Percentiles rank a stretch among this genome's conserved stretches.
Evolutionary conservation across 2,888 invertebrate species (phyloP).

Genomic region (Nasonovia ribisnigri): DNA sequence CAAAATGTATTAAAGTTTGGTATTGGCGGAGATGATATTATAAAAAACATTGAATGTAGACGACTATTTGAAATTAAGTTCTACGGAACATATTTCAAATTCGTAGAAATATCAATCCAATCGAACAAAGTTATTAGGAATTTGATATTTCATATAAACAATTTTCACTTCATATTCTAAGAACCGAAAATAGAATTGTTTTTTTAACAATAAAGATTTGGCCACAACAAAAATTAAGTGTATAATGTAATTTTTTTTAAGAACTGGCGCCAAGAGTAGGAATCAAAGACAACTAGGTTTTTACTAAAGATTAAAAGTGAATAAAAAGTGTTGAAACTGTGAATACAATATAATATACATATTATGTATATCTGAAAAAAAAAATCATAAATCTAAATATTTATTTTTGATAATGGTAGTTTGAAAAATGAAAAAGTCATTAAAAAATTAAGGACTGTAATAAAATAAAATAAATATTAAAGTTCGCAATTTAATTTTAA

Average conservation of each 20-base stretch:
- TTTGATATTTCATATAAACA: not conserved
- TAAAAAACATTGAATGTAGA: not conserved
- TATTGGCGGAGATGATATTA: not conserved
- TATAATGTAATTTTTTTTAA: too few species aligned
- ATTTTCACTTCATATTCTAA: not conserved
- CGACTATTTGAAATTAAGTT: not conserved
- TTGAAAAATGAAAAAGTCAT: not conserved
- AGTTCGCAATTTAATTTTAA: not conserved
- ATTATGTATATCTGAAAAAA: too few species aligned
- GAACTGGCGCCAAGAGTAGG: too few species aligned
- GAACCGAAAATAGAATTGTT: not conserved
- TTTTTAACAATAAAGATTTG: not conserved
- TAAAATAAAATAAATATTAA: not conserved
- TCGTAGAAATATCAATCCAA: not conserved
- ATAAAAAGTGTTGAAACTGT: too few species aligned
- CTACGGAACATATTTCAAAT: not conserved
- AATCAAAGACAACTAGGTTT: too few species aligned
- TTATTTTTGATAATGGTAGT: not conserved
- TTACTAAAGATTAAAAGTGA: too few species aligned
- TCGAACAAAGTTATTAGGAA: not conserved
- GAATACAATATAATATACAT: too few species aligned
- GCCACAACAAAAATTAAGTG: not conserved
- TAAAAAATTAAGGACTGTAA: not conserved
- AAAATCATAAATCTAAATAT: not conserved
- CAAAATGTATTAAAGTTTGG: not conserved